These are phyloP conservation scores for Pyrrhosoma nymphula DNA, from an alignment of 2,888 invertebrate genomes.

Conservation along the genomic window DNA sequence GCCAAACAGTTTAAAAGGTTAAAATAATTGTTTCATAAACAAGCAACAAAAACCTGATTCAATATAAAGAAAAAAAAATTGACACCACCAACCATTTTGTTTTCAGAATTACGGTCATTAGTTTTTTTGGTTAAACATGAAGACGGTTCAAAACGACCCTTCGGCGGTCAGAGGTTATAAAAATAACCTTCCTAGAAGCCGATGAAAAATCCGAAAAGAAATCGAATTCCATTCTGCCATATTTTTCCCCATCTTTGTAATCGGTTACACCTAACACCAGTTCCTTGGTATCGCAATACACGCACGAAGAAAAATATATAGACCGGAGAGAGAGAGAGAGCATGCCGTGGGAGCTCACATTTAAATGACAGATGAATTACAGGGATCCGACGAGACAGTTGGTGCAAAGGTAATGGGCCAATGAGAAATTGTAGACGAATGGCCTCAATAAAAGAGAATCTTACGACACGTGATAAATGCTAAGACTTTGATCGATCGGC, in stretches of 20 bases:
- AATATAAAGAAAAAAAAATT: too few relatives aligned
- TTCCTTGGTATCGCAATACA: background rate
- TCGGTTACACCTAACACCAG: background rate
- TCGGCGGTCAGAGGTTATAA: too few relatives aligned
- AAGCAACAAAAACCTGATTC: too few relatives aligned
- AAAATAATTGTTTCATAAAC: too few relatives aligned
- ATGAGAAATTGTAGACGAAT: constrained; percentile 37
- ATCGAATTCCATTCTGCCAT: background rate
- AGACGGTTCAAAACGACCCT: too few relatives aligned
- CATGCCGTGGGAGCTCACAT: background rate
- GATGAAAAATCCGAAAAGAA: background rate
- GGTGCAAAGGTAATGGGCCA: constrained; percentile 43
- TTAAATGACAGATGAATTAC: constrained; percentile 58
- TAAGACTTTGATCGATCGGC: constrained; percentile 35
- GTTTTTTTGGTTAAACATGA: too few relatives aligned
- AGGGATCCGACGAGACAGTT: background rate
- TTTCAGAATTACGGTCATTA: too few relatives aligned
- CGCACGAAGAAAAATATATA: background rate
- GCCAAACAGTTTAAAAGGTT: too few relatives aligned
- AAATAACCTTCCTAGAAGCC: too few relatives aligned
- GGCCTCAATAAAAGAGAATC: constrained; percentile 48
- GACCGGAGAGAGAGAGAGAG: background rate
- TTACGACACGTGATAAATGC: constrained; percentile 29
- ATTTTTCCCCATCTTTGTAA: background rate
- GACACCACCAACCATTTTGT: too few relatives aligned